Evolutionary conservation across 2,888 invertebrate species (phyloP).

Genomic region (Ypsolopha scabrella): DNA sequence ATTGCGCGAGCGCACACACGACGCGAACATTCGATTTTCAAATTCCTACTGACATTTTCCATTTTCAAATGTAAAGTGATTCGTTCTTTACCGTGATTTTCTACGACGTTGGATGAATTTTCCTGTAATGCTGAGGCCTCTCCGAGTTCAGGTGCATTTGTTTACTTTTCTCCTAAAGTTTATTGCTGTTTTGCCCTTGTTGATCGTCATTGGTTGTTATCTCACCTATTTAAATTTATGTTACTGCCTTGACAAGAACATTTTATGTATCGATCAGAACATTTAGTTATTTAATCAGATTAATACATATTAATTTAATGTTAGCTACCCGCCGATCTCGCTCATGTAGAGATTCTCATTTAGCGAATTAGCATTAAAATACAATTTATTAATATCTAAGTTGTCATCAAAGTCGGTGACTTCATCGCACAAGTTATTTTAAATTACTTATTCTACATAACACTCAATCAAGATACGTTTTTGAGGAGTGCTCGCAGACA

Average conservation of each 20-base stretch:
- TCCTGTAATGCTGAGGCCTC: conserved; percentile 39
- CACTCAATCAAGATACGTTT: no score
- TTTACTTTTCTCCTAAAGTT: conserved; percentile 27
- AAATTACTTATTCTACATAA: no score
- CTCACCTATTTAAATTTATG: not conserved
- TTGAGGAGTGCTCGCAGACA: no score
- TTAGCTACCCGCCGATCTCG: no score
- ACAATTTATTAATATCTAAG: no score
- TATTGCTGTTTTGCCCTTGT: conserved; percentile 6
- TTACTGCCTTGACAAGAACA: not conserved
- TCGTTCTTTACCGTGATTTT: conserved; percentile 37
- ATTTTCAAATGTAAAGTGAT: not conserved
- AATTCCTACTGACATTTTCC: not conserved
- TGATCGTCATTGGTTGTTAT: not conserved
- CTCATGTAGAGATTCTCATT: no score
- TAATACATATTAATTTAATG: no score
- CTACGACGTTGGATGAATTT: conserved; percentile 28
- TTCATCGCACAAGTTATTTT: no score
- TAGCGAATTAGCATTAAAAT: no score
- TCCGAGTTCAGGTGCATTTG: conserved; percentile 56
- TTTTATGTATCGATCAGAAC: no score
- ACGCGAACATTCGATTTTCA: conserved; percentile 14
- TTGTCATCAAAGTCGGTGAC: no score
- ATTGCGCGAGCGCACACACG: conserved; percentile 50
- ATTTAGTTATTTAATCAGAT: no score